Evolutionary conservation across 2,797 vertebrate genomes (phyloP), one percentile per base, ranked within the genome.

Genomic region (Coreius guichenoti): DNA sequence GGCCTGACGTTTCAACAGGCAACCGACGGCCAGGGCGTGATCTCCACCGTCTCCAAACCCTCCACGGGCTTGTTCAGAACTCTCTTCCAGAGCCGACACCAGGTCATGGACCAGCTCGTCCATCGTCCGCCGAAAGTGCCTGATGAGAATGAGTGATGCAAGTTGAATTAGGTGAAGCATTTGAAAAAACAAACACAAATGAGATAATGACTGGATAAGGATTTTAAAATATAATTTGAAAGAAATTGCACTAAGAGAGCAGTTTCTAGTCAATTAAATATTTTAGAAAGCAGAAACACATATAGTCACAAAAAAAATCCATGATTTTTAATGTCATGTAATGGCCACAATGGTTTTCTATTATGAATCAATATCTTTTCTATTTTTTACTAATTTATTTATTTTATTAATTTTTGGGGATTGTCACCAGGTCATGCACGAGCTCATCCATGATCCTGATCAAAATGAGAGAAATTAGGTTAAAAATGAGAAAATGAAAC

Each of bases 81-180:
- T 96, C 92, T 96, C 95, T 92, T 96, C 96, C 89, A 96, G 92
- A 13, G 98, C 98, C 0, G 98, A 99, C 93, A 99, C 98, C 89
- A 99, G 94, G 89, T 99, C 98, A 13, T 99, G 98, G 93, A 99
- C 98, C 92, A 99, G 96, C 89, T 99, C 98, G 90, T 99, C 98
- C 98, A 99, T 99, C 88, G 97, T 97, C 94, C 95, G 96, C 93
- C 96, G 94, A 95, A 99, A 99, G 95, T 99, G 98, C 98, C 98
- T 99, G 80, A 0, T 4, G n/a, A 17, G 29, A 19, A 14, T 17
- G 36, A 76, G 19, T 4, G 21, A 39, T 3, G 3, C 26, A 16
- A 31, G 61, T 31, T 65, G 26, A 33, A 29, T 43, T 3, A 9
- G 29, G 21, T 8, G 5, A 26, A 49, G 39, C 8, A 6, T 17